phyloP scores from a whole-genome alignment of 2,888 invertebrate species.

The Cotesia congregata region DNA sequence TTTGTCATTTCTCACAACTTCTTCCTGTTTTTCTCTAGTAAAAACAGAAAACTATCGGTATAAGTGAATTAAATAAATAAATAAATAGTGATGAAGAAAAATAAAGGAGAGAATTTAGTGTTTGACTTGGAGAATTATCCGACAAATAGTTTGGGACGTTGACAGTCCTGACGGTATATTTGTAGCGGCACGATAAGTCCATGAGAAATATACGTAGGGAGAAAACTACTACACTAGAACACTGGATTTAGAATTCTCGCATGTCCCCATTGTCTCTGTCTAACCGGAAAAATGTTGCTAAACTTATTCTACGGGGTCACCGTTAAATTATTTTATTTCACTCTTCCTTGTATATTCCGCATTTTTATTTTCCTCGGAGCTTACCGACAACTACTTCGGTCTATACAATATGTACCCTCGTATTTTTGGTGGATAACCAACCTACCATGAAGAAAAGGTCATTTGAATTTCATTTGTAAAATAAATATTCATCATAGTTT shows the following conservation, averaged over 20 bases:
- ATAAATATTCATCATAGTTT: neutral
- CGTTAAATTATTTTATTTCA: neutral
- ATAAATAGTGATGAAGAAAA: neutral
- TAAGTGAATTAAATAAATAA: neutral
- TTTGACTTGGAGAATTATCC: slow-evolving; percentile 21
- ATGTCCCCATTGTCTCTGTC: neutral
- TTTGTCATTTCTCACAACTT: too few species aligned
- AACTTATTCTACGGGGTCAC: slow-evolving; percentile 14
- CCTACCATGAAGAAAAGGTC: neutral
- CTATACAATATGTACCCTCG: neutral
- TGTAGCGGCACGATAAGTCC: slow-evolving; percentile 32
- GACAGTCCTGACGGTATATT: slow-evolving; percentile 27
- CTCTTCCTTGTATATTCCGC: neutral
- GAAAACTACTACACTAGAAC: neutral
- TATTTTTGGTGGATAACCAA: neutral
- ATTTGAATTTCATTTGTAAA: neutral
- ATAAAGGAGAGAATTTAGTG: slow-evolving; percentile 5
- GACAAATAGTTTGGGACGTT: slow-evolving; percentile 29
- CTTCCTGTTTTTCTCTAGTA: too few species aligned
- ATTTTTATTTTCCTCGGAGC: neutral
- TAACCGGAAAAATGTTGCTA: slow-evolving; percentile 12
- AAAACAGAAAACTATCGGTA: neutral
- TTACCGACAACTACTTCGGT: neutral
- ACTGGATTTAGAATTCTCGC: slow-evolving; percentile 13
- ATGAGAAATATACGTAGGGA: slow-evolving; percentile 31